These are phyloP conservation scores for Galeopterus variegatus DNA, from an alignment of 2,113 vertebrate genomes.

Conservation along the genomic window DNA sequence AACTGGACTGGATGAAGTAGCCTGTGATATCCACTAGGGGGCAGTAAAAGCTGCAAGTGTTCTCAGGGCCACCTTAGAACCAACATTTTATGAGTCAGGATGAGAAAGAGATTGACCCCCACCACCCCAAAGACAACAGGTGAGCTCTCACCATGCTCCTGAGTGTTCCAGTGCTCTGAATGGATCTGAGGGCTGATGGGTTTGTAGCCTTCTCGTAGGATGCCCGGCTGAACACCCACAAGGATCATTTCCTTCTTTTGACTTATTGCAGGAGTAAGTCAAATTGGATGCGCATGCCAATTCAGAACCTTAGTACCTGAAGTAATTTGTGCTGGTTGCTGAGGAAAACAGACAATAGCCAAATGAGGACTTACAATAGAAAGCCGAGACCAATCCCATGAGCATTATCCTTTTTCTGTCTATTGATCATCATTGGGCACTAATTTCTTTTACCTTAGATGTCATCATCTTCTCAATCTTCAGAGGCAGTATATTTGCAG, in stretches of 20 bases:
- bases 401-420: background rate
- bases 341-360: background rate
- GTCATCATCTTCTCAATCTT: background rate
- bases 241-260: background rate
- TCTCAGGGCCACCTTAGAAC: background rate
- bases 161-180: background rate
- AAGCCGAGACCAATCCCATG: background rate
- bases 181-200: background rate
- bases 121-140: background rate
- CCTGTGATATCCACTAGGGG: background rate
- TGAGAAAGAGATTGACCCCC: background rate
- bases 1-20: background rate
- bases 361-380: constrained; percentile 7
- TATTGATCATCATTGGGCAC: background rate
- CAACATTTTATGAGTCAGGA: background rate
- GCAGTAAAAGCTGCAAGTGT: background rate
- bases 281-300: background rate
- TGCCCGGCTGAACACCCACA: background rate
- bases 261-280: background rate
- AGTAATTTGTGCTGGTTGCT: background rate
- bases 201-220: background rate
- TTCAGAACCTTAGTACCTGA: background rate
- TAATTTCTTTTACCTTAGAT: background rate
- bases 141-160: background rate
- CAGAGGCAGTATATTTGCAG: background rate